Evolutionary conservation across 1,140 invertebrate genomes (phyloP).

Genomic region (Paraescarpia echinospica): DNA sequence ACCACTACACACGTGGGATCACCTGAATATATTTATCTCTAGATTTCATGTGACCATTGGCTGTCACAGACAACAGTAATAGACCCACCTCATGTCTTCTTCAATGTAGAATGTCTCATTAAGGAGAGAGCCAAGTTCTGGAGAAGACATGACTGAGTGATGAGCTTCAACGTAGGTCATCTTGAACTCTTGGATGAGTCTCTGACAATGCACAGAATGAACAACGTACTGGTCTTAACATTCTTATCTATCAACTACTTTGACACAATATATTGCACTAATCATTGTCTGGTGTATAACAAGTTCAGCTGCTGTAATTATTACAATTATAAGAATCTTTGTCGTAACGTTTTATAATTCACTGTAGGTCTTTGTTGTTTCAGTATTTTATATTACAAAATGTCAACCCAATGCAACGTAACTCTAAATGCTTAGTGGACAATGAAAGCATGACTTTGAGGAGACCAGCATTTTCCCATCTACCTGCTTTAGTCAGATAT

Average conservation of each 20-base stretch:
- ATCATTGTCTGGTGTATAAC: too few species aligned
- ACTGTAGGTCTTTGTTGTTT: too few species aligned
- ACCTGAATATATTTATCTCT: background rate
- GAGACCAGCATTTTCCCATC: background rate
- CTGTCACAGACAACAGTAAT: background rate
- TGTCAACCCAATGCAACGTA: too few species aligned
- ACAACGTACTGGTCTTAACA: background rate
- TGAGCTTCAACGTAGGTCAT: conserved; percentile 39
- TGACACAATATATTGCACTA: background rate
- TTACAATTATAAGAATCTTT: too few species aligned
- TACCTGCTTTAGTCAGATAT: background rate
- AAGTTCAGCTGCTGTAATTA: too few species aligned
- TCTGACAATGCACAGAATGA: conserved; percentile 35
- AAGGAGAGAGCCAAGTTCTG: conserved; percentile 43
- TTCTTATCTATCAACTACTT: background rate
- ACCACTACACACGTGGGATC: background rate
- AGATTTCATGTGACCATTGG: too few species aligned
- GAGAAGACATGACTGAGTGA: conserved; percentile 27
- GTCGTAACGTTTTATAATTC: too few species aligned
- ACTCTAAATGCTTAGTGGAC: too few species aligned
- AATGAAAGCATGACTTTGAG: background rate
- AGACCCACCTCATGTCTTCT: background rate
- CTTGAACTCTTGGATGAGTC: conserved; percentile 52
- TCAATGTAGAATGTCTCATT: conserved; percentile 43
- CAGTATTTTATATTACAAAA: too few species aligned